Evolutionary conservation across 2,113 vertebrate genomes (phyloP), one percentile per base, ranked within the genome.

Genomic region (Dolichotis patagonum): DNA sequence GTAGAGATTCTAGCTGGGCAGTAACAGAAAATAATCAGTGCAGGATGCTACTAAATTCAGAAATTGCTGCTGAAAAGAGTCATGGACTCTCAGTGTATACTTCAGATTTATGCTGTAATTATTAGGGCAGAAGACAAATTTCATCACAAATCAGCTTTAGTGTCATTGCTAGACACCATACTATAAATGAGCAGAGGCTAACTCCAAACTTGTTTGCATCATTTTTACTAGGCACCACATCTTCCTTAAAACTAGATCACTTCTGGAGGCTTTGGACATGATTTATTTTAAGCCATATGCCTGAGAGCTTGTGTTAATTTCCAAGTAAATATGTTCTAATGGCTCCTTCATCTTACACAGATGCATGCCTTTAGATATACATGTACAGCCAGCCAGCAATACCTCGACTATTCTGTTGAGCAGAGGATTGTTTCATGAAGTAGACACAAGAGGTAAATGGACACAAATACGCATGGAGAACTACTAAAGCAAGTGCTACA

Each of bases 331-430:
- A 49, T 41, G 43, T 46, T 63, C 75, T 32, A 35, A 69, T 30
- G 32, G 5, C 32, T 11, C 30, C 41, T 63, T 87, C 35, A 82
- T 78, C 93, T 95, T 88, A 96, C 94, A 69, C 14, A 84, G 41
- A 83, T 12, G 12, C 12, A 3, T 83, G 62, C 30, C 38, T 95
- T 85, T 91, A 81, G 88, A 90, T 54, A 90, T 13, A 63, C 0
- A 19, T 38, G 54, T n/a, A 80, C 92, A 78, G n/a, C 9, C 92
- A 78, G n/a, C 9, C 24, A 85, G 69, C 22, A 80, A 26, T 35
- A n/a, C 28, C 46, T 83, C 49, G 16, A 58, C 20, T 67, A 38
- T 46, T 82, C 38, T 38, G 49, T 11, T 73, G 69, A 94, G 43
- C 16, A 69, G 35, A 90, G 14, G 24, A 46, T 0, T 67, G 32